Percentiles rank a stretch among this genome's conserved stretches.
Conservation (phyloP, 1,140 invertebrate species). For the Nephila pilipes region DNA sequence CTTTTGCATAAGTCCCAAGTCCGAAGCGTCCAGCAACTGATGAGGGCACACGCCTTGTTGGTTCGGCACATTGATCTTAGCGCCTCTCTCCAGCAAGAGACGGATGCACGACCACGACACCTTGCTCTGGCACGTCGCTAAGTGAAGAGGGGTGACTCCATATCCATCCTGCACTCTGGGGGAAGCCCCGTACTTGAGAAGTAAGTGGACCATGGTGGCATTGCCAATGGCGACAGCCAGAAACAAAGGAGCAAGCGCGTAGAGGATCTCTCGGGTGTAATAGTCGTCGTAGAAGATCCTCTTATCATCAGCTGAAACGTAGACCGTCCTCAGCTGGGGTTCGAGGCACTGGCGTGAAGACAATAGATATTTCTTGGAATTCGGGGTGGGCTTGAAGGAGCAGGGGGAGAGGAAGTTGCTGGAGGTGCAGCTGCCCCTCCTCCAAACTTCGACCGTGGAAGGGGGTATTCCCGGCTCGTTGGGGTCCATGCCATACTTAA, state of each 20-base stretch:
- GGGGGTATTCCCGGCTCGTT: slow-evolving; percentile 81
- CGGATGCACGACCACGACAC: slow-evolving; percentile 83
- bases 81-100: slow-evolving; percentile 81
- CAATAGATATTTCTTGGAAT: neutral
- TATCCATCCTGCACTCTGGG: slow-evolving; percentile 82
- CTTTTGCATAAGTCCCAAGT: slow-evolving; percentile 82
- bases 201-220: slow-evolving; percentile 82
- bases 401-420: slow-evolving; percentile 72
- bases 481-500: slow-evolving; percentile 84
- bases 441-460: neutral
- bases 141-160: slow-evolving; percentile 84
- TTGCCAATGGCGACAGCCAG: slow-evolving; percentile 83
- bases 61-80: slow-evolving; percentile 82
- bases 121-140: slow-evolving; percentile 83
- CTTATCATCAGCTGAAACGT: slow-evolving; percentile 78
- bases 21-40: slow-evolving; percentile 79
- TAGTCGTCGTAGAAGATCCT: slow-evolving; percentile 68
- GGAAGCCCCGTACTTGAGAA: slow-evolving; percentile 84
- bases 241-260: slow-evolving; percentile 84
- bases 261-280: slow-evolving; percentile 81
- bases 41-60: slow-evolving; percentile 81
- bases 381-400: neutral
- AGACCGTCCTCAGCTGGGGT: slow-evolving; percentile 77
- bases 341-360: slow-evolving; percentile 70
- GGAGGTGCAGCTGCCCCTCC: slow-evolving; percentile 60